Conservation (phyloP, 2,797 vertebrate species). For the Helostoma temminkii region DNA sequence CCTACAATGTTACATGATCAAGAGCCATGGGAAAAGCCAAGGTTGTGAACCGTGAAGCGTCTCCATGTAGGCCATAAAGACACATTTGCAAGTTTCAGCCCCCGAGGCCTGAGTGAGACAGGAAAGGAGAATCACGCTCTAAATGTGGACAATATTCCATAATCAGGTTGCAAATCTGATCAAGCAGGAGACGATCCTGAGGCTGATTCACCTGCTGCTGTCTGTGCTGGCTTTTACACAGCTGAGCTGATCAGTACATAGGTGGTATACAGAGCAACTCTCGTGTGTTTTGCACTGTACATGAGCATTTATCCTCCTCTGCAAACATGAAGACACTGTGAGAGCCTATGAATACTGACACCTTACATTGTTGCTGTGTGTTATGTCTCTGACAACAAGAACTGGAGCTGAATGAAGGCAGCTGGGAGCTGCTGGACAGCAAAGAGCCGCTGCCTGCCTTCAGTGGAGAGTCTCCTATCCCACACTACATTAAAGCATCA, state of each 20-base stretch:
- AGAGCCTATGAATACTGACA: not conserved
- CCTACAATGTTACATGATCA: constrained; percentile 12
- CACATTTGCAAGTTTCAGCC: not conserved
- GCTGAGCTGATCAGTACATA: too few relatives aligned
- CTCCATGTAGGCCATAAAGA: not conserved
- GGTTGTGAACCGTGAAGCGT: constrained; percentile 13
- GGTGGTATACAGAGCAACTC: not conserved
- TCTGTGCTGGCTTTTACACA: too few relatives aligned
- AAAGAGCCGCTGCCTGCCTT: not conserved
- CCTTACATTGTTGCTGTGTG: not conserved
- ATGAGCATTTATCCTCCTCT: not conserved
- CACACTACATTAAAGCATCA: not conserved
- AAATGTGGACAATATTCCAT: not conserved
- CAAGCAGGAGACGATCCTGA: not conserved
- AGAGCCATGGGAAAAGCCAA: constrained; percentile 16
- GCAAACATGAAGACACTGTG: not conserved
- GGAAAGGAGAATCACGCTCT: not conserved
- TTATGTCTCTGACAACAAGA: constrained; percentile 7
- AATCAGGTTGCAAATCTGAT: constrained; percentile 10
- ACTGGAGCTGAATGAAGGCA: constrained; percentile 1
- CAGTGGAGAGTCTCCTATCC: not conserved
- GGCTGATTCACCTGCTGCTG: not conserved
- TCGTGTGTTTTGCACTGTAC: not conserved
- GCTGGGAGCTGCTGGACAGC: not conserved
- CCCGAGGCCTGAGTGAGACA: not conserved